phyloP scores from a whole-genome alignment of 23 tunicate species.

The Ascidia mentula region DNA sequence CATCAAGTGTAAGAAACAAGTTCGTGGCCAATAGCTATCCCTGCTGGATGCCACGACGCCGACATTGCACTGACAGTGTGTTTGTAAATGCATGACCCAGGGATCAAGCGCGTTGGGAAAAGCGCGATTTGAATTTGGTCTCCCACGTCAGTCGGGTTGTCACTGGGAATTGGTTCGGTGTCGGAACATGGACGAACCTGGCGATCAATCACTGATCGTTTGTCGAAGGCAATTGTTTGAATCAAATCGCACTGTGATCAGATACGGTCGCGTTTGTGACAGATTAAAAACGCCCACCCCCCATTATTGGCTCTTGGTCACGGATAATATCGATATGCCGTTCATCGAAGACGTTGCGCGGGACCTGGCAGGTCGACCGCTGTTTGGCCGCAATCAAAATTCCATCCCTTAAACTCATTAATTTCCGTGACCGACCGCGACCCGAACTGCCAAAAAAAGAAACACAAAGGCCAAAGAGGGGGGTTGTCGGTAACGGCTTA shows the following conservation, averaged over 20 bases:
- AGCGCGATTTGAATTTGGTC: background rate
- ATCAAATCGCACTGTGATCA: conserved; percentile 1
- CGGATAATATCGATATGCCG: conserved; percentile 4
- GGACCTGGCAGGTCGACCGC: too few species aligned
- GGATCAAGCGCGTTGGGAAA: background rate
- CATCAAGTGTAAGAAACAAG: too few species aligned
- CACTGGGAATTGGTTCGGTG: conserved; percentile 10
- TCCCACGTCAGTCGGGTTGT: background rate
- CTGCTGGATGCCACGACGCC: too few species aligned
- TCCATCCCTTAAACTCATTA: conserved; percentile 3
- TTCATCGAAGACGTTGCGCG: too few species aligned
- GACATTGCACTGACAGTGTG: too few species aligned
- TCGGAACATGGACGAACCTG: background rate
- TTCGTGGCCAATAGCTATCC: too few species aligned
- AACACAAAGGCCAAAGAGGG: background rate
- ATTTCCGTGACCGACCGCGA: background rate
- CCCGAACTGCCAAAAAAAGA: background rate
- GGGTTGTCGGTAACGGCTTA: background rate
- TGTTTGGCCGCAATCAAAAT: background rate
- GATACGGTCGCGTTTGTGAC: conserved; percentile 9
- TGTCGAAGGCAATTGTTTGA: background rate
- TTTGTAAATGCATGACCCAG: background rate
- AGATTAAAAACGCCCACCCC: conserved; percentile 12
- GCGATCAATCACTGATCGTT: background rate
- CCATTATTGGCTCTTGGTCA: too few species aligned